These are phyloP conservation scores for Drosophila nr. medialis DNA, from an alignment of 2,888 invertebrate genomes.

Conservation along the genomic window DNA sequence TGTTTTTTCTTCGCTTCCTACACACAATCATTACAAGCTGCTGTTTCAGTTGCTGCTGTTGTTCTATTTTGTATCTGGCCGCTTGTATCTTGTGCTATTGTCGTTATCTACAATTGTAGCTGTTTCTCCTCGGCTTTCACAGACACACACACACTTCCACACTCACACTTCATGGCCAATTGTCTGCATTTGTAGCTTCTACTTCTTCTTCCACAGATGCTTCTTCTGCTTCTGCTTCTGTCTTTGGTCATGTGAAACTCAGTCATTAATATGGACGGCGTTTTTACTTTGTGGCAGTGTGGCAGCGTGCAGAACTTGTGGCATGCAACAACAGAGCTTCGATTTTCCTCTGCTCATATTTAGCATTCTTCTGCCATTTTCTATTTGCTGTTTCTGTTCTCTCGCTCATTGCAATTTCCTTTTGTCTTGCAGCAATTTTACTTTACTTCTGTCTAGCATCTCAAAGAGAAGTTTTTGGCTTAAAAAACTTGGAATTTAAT, in stretches of 20 bases:
- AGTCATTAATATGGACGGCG: slow-evolving; percentile 73
- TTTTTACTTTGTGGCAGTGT: slow-evolving; percentile 46
- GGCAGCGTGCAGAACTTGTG: slow-evolving; percentile 35
- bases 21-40: slow-evolving; percentile 58
- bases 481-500: slow-evolving; percentile 73
- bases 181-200: slow-evolving; percentile 54
- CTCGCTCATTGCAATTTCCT: slow-evolving; percentile 43
- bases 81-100: slow-evolving; percentile 70
- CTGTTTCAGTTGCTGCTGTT: slow-evolving; percentile 29
- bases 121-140: slow-evolving; percentile 60
- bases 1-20: slow-evolving; percentile 38
- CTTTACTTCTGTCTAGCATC: slow-evolving; percentile 65
- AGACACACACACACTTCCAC: slow-evolving; percentile 17
- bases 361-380: slow-evolving; percentile 55
- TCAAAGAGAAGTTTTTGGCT: slow-evolving; percentile 37
- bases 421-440: slow-evolving; percentile 75
- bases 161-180: slow-evolving; percentile 66
- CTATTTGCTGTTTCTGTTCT: not conserved
- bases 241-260: slow-evolving; percentile 68
- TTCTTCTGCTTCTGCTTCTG: slow-evolving; percentile 6
- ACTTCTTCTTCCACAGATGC: slow-evolving; percentile 1
- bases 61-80: slow-evolving; percentile 73
- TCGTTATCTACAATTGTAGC: slow-evolving; percentile 54
- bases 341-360: slow-evolving; percentile 59
- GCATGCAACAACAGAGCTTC: not conserved